Percentiles rank a stretch among this genome's conserved stretches.
Evolutionary conservation across 2,888 invertebrate genomes (phyloP).

Genomic region (Caenorhabditis sp.): DNA sequence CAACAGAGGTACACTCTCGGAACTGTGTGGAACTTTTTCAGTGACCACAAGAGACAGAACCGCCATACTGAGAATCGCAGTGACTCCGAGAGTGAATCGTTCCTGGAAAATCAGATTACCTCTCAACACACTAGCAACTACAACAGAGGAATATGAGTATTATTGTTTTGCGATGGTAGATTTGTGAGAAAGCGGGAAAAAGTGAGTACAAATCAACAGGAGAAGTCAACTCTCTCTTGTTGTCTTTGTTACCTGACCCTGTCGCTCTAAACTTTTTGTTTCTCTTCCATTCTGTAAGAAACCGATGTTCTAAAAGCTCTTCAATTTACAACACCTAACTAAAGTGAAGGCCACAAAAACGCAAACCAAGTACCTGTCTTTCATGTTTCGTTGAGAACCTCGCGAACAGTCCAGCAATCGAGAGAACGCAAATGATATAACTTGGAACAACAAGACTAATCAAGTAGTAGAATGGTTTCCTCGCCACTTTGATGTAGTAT

Average conservation of each 20-base stretch:
- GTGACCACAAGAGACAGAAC: slow-evolving; percentile 78
- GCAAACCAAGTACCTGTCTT: slow-evolving; percentile 68
- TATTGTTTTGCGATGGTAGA: background rate
- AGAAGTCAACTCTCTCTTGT: slow-evolving; percentile 6
- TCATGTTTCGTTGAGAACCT: slow-evolving; percentile 78
- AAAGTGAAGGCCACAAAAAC: background rate
- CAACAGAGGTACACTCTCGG: slow-evolving; percentile 76
- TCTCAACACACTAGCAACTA: background rate
- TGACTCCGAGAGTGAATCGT: slow-evolving; percentile 79
- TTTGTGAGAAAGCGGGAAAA: slow-evolving; percentile 34
- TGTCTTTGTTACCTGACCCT: slow-evolving; percentile 25
- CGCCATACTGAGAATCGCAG: slow-evolving; percentile 79
- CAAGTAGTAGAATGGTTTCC: slow-evolving; percentile 79
- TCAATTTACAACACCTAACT: background rate
- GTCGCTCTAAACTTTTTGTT: slow-evolving; percentile 28
- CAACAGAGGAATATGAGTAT: background rate
- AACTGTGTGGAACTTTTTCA: slow-evolving; percentile 80
- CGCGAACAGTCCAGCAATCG: slow-evolving; percentile 78
- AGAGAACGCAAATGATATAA: slow-evolving; percentile 78
- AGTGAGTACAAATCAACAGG: slow-evolving; percentile 13
- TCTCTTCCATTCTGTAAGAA: slow-evolving; percentile 32
- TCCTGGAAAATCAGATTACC: slow-evolving; percentile 65
- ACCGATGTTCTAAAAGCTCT: background rate
- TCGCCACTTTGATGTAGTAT: slow-evolving; percentile 71
- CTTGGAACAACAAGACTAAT: slow-evolving; percentile 76